Conservation (phyloP, 53 echinoderm and acorn worm species). For the Stichopus horrens region DNA sequence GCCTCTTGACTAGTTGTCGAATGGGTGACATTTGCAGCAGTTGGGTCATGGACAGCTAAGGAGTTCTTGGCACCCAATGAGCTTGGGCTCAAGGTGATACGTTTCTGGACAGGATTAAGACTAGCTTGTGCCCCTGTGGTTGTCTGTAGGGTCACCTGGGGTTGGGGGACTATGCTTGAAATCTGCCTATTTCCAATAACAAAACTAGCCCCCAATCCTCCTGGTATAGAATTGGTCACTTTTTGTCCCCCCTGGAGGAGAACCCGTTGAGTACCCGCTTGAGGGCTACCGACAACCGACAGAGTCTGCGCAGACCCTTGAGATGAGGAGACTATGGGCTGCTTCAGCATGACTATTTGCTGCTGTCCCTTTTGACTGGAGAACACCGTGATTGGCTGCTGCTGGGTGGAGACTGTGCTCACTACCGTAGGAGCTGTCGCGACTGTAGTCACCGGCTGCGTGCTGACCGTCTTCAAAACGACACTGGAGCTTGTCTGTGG, state of each 20-base stretch:
- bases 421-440: neutral
- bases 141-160: neutral
- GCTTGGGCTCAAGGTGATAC: conserved; percentile 42
- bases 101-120: conserved; percentile 17
- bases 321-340: neutral
- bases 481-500: conserved; percentile 33
- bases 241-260: conserved; percentile 34
- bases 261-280: conserved; percentile 27
- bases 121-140: neutral
- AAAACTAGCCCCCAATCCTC: conserved; percentile 37
- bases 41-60: neutral
- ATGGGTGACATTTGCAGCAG: neutral
- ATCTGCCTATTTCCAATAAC: conserved; percentile 40
- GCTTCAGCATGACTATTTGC: conserved; percentile 14
- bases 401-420: neutral
- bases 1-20: neutral
- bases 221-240: conserved; percentile 8
- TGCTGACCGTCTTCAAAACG: neutral
- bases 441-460: neutral
- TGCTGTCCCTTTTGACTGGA: conserved; percentile 33
- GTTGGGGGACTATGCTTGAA: conserved; percentile 29
- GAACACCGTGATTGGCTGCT: conserved; percentile 17
- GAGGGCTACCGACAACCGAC: conserved; percentile 32
- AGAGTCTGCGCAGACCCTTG: neutral
- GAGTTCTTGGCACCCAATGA: conserved; percentile 13